Conservation (phyloP, 1,140 invertebrate species). For the Epicauta chinensis region DNA sequence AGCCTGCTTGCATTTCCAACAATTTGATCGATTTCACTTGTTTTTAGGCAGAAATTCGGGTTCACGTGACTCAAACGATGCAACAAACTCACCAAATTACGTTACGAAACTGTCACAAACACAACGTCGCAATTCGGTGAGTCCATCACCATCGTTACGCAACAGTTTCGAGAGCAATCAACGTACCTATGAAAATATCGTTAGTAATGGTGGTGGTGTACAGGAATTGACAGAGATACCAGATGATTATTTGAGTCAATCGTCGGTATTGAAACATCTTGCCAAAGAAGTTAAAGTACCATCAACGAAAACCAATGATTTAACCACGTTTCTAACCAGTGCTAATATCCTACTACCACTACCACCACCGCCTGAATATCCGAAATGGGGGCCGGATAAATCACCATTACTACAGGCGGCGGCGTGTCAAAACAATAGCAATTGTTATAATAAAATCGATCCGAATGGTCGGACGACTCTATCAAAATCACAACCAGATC, state of each 20-base stretch:
- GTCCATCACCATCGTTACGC: conserved; percentile 36
- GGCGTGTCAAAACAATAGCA: conserved; percentile 11
- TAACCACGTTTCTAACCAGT: conserved; percentile 3
- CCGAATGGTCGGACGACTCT: conserved; percentile 33
- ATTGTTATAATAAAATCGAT: conserved; percentile 30
- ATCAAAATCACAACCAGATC: conserved; percentile 75
- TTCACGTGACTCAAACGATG: conserved; percentile 13
- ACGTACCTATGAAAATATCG: conserved; percentile 12
- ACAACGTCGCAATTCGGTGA: conserved; percentile 33
- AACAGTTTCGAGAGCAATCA: conserved; percentile 27
- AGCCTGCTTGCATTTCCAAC: neutral
- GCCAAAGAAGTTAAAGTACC: conserved; percentile 71
- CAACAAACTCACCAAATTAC: conserved; percentile 26
- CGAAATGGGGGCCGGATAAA: conserved; percentile 38
- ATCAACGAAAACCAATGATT: conserved; percentile 25
- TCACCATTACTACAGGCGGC: conserved; percentile 28
- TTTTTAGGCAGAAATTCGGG: conserved; percentile 37
- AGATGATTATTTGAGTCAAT: conserved; percentile 77
- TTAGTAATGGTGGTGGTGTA: conserved; percentile 33
- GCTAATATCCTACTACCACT: conserved; percentile 20
- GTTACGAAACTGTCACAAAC: conserved; percentile 31
- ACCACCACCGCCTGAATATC: conserved; percentile 37
- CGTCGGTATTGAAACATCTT: conserved; percentile 77
- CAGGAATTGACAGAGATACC: conserved; percentile 80
- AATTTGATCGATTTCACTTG: neutral